Conservation (phyloP, 2,888 invertebrate genomes). For the Noctua comes region DNA sequence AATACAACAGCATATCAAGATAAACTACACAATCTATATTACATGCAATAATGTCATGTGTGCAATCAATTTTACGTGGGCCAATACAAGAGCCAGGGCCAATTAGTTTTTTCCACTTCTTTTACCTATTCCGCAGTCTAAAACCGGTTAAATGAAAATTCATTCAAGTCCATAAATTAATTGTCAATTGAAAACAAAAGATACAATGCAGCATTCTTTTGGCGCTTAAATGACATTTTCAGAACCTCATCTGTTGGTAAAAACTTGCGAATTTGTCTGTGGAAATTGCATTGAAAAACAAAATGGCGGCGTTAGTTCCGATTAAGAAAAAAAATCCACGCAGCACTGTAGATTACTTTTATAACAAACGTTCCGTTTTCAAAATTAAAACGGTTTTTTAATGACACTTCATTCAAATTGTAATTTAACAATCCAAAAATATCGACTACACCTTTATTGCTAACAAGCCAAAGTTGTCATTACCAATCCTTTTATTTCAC, state of each 20-base stretch:
- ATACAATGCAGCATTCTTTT: not conserved
- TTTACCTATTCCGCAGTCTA: not conserved
- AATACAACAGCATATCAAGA: slow-evolving; percentile 34
- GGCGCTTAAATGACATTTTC: not conserved
- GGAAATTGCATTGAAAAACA: not conserved
- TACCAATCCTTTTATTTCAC: slow-evolving; percentile 7
- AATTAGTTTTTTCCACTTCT: not conserved
- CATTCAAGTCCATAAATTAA: not conserved
- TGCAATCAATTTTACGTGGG: slow-evolving; percentile 31
- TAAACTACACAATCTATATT: slow-evolving; percentile 33
- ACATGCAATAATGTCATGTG: slow-evolving; percentile 17
- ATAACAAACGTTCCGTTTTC: slow-evolving; percentile 5
- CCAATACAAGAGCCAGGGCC: not conserved
- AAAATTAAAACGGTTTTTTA: slow-evolving; percentile 25
- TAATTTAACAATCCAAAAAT: not conserved
- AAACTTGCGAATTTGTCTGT: not conserved
- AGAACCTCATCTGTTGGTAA: not conserved
- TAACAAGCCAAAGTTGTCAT: not conserved
- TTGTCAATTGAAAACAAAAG: slow-evolving; percentile 3
- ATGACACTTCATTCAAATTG: not conserved
- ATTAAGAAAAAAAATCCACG: not conserved
- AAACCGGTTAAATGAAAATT: not conserved
- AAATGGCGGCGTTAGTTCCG: not conserved
- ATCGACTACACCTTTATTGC: not conserved
- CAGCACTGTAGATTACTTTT: not conserved